phyloP scores from a whole-genome alignment of 1,140 invertebrate species.

The Drosophila gunungcola region DNA sequence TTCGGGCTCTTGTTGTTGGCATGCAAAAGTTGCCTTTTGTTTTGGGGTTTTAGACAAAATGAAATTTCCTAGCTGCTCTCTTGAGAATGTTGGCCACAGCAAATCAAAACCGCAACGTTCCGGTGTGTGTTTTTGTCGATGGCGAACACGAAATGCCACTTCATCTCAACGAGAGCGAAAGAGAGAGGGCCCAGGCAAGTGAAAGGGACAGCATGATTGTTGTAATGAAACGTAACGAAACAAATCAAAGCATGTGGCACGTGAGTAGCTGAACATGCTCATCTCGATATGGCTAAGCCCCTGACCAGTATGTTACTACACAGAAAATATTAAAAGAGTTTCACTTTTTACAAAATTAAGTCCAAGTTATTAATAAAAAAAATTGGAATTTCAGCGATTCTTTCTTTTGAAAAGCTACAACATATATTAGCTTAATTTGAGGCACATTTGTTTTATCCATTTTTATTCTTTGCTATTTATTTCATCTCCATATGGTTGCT shows the following conservation, averaged over 20 bases:
- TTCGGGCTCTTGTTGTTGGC: slow-evolving; percentile 13
- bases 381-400: too few species aligned
- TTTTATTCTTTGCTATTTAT: too few species aligned
- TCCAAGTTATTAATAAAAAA: too few species aligned
- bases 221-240: slow-evolving; percentile 82
- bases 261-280: slow-evolving; percentile 75
- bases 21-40: slow-evolving; percentile 68
- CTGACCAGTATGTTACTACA: slow-evolving; percentile 18
- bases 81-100: slow-evolving; percentile 67
- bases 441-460: too few species aligned
- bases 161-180: background rate
- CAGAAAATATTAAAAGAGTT: slow-evolving; percentile 1
- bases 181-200: slow-evolving; percentile 5
- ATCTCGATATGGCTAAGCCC: slow-evolving; percentile 44
- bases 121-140: slow-evolving; percentile 19
- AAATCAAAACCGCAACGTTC: slow-evolving; percentile 67
- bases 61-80: slow-evolving; percentile 68
- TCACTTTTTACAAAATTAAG: too few species aligned
- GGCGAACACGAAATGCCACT: slow-evolving; percentile 36
- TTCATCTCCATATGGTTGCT: too few species aligned
- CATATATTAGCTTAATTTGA: too few species aligned
- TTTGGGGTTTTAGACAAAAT: slow-evolving; percentile 65
- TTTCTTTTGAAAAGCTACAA: too few species aligned
- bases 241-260: slow-evolving; percentile 80
- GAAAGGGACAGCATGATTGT: slow-evolving; percentile 60